Evolutionary conservation across 2,113 vertebrate genomes (phyloP), one percentile per base, ranked within the genome.

Genomic region (Acrocephalus kingi): DNA sequence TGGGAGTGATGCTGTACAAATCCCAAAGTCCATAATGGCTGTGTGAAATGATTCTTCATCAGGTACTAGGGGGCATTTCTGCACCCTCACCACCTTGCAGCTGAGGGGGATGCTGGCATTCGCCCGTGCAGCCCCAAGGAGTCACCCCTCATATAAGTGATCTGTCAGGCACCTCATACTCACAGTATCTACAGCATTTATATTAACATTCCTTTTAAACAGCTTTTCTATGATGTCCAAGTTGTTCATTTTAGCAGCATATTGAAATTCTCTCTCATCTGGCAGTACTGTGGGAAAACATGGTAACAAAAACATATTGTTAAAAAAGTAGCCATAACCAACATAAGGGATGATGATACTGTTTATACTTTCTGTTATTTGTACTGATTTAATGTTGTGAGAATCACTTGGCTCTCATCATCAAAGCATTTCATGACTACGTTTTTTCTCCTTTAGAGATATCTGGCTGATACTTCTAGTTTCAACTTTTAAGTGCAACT

Each of bases 191-290:
- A 95, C 98, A 62, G 98, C 98, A 73, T 99, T 99, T 86, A 98
- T 96, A 23, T 99, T 98, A 49, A 99, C 91, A 14, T 97, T 98
- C 88, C 92, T 98, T 83, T 84, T 97, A 61, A 98, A 95, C 56
- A 97, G 94, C 23, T 83, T 96, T 76, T 97, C 98, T 98, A 99
- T 98, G 30, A 93, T 97, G n/a, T 98, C 97, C 95, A 99, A 96
- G 72, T 99, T 98, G 81, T 99, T 99, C 79, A 52, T 98, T 97
- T 98, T 99, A 31, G 98, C 98, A 84, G 99, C 99, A 79, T 98
- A 90, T 2, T 99, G 98, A 92, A 98, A 99, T 84, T 97, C 94
- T 97, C 97, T 99, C 94, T 99, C 99, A 63, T 94, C 88, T 48
- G 98, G 97, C 21, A 99, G 97, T 80, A 99, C 99, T 99, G 93